Evolutionary conservation across 2,113 vertebrate genomes (phyloP).

Genomic region (Hippolais icterina): DNA sequence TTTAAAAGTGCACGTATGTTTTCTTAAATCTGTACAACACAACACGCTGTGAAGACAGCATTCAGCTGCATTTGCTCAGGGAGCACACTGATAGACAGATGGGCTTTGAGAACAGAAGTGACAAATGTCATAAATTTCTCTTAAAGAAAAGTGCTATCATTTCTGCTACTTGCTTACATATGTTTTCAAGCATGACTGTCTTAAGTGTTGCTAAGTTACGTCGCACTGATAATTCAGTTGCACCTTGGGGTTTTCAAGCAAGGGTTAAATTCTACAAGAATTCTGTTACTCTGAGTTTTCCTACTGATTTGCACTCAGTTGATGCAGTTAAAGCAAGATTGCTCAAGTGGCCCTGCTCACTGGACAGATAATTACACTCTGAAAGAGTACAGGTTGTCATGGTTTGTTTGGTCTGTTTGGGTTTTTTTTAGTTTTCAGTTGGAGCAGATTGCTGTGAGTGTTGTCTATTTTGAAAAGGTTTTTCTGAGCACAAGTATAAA

Average conservation of each 20-base stretch:
- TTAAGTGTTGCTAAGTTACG: background rate
- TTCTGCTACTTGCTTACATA: conserved; percentile 29
- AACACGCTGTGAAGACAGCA: background rate
- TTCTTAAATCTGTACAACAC: background rate
- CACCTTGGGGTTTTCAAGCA: background rate
- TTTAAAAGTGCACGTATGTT: background rate
- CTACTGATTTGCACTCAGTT: background rate
- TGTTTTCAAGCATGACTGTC: conserved; percentile 16
- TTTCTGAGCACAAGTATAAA: background rate
- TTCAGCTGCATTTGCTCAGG: background rate
- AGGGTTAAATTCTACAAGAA: background rate
- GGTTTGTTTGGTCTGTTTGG: background rate
- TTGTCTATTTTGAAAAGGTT: background rate
- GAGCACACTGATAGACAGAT: conserved; percentile 32
- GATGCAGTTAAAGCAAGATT: background rate
- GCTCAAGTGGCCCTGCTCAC: background rate
- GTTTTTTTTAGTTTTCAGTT: background rate
- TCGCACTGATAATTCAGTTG: background rate
- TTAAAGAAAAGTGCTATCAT: conserved; percentile 8
- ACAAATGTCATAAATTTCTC: conserved; percentile 19
- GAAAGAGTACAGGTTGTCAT: background rate
- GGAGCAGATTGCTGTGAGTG: background rate
- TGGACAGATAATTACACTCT: background rate
- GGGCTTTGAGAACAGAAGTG: conserved; percentile 23
- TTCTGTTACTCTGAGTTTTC: background rate